phyloP scores from a whole-genome alignment of 2,888 invertebrate species.

The Polydrusus cervinus region DNA sequence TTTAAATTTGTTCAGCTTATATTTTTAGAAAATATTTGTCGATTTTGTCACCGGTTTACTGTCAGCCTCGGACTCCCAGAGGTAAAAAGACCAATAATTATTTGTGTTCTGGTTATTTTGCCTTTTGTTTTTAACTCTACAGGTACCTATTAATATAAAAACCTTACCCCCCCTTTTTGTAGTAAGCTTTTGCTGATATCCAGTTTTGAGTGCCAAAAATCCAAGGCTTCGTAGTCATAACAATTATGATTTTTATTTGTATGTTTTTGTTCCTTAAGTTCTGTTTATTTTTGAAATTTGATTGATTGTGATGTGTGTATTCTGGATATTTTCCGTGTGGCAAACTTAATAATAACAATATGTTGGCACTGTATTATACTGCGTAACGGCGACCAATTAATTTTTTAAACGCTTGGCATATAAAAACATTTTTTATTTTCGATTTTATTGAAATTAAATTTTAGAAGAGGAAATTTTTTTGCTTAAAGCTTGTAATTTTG shows the following conservation, averaged over 20 bases:
- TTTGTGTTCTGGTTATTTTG: conserved; percentile 28
- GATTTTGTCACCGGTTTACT: conserved; percentile 20
- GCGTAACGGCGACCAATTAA: background rate
- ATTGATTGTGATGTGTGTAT: background rate
- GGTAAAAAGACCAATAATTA: conserved; percentile 35
- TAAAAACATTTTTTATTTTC: background rate
- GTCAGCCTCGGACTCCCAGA: conserved; percentile 25
- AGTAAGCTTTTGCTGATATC: conserved; percentile 33
- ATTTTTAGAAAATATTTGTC: conserved; percentile 50
- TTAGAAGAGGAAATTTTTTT: too few species aligned
- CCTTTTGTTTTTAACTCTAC: conserved; percentile 38
- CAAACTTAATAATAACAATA: background rate
- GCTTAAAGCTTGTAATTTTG: background rate
- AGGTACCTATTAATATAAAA: conserved; percentile 49
- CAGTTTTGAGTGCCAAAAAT: conserved; percentile 46
- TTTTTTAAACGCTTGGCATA: conserved; percentile 7
- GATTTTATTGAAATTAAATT: too few species aligned
- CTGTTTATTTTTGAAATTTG: conserved; percentile 30
- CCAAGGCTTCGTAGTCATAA: conserved; percentile 32
- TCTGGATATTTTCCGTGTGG: background rate
- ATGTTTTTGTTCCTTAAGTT: conserved; percentile 16
- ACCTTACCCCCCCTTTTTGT: conserved; percentile 31
- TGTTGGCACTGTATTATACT: conserved; percentile 4
- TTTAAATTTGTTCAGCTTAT: conserved; percentile 45
- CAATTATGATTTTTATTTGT: conserved; percentile 38